These are phyloP conservation scores for Isurus oxyrinchus DNA, from an alignment of 2,113 vertebrate species.

Conservation along the genomic window DNA sequence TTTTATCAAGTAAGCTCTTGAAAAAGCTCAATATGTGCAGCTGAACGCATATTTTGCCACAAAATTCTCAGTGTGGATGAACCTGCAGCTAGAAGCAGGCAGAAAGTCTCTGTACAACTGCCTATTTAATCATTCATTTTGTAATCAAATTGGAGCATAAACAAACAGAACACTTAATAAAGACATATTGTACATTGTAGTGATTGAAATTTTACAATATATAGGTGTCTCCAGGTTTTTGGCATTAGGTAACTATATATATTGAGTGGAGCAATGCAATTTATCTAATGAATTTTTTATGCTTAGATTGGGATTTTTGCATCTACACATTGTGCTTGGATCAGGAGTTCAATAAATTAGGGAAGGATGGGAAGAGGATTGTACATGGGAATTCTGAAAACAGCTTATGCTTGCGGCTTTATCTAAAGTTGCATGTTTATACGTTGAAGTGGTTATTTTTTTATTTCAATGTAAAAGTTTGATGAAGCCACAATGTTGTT, in stretches of 20 bases:
- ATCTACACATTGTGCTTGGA: not conserved
- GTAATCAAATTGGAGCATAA: not conserved
- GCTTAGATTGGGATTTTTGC: not conserved
- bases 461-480: not conserved
- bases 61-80: not conserved
- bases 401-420: not conserved
- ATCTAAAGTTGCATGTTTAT: not conserved
- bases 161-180: not conserved
- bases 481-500: not conserved
- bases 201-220: not conserved
- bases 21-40: not conserved
- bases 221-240: not conserved
- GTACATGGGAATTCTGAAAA: not conserved
- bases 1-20: not conserved
- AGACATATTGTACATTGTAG: not conserved
- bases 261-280: not conserved
- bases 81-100: not conserved
- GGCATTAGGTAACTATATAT: not conserved
- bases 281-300: not conserved
- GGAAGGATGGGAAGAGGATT: not conserved
- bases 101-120: not conserved
- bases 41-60: not conserved
- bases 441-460: not conserved
- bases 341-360: slow-evolving; percentile 9
- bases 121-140: not conserved